Evolutionary conservation across 2,888 invertebrate species (phyloP).

Genomic region (Crocallis elinguaria): DNA sequence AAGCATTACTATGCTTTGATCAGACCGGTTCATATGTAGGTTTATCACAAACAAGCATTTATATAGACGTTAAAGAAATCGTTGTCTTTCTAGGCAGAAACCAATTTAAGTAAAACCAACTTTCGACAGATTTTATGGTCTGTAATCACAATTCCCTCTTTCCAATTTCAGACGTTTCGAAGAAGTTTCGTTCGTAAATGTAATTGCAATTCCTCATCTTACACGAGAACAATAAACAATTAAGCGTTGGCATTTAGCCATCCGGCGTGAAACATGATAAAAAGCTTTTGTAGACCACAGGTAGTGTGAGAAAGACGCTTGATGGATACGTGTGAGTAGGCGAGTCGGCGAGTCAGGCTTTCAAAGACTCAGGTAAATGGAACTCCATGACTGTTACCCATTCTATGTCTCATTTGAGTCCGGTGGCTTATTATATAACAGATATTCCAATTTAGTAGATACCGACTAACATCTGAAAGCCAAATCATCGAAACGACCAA

Average conservation of each 20-base stretch:
- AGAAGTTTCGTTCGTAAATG: background rate
- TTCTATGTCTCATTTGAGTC: slow-evolving; percentile 1
- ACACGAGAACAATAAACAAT: background rate
- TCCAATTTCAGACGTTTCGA: too few relatives aligned
- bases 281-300: slow-evolving; percentile 9
- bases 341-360: background rate
- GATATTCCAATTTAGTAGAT: too few relatives aligned
- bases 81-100: background rate
- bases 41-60: too few relatives aligned
- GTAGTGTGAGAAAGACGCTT: slow-evolving; percentile 9
- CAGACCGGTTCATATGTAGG: too few relatives aligned
- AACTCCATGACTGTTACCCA: background rate
- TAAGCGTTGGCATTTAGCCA: background rate
- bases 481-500: too few relatives aligned
- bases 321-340: slow-evolving; percentile 27
- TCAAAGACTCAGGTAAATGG: slow-evolving; percentile 2
- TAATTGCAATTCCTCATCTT: background rate
- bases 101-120: background rate
- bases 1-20: too few relatives aligned
- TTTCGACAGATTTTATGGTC: too few relatives aligned
- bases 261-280: slow-evolving; percentile 4
- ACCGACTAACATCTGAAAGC: too few relatives aligned
- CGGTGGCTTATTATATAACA: too few relatives aligned
- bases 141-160: background rate
- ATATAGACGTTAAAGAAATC: too few relatives aligned